These are phyloP conservation scores for Cassiopea xamachana DNA, from an alignment of 30 jellyfish, hydroid and myxozoan species.

Conservation along the genomic window DNA sequence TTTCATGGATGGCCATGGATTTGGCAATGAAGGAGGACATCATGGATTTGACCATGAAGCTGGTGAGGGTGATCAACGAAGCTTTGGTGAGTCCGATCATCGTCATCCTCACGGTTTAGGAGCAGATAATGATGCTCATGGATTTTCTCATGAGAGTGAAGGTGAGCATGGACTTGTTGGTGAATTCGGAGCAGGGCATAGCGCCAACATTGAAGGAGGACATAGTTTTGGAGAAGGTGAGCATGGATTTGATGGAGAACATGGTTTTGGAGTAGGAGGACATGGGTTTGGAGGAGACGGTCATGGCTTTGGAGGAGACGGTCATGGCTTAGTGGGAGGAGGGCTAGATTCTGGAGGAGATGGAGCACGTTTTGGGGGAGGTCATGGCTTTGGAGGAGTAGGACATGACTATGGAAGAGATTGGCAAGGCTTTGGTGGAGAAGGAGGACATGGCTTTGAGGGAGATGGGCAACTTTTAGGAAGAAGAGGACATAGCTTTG, in stretches of 20 bases:
- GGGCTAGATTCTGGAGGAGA: not conserved
- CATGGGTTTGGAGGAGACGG: constrained; percentile 19
- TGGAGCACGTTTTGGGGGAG: constrained; percentile 5
- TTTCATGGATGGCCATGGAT: not conserved
- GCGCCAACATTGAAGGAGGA: constrained; percentile 37
- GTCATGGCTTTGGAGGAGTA: not conserved
- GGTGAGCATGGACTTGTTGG: constrained; percentile 40
- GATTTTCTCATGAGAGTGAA: not conserved
- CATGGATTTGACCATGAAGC: constrained; percentile 3
- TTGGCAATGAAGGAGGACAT: not conserved
- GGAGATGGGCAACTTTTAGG: constrained; percentile 15
- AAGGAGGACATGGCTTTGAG: constrained; percentile 38
- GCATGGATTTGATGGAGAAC: constrained; percentile 34
- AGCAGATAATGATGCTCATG: constrained; percentile 33
- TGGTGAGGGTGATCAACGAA: constrained; percentile 29
- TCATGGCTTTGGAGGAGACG: constrained; percentile 12
- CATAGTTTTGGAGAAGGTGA: constrained; percentile 24
- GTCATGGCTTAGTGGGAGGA: constrained; percentile 1
- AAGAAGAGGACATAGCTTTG: constrained; percentile 16
- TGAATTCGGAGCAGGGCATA: constrained; percentile 14
- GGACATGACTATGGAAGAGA: constrained; percentile 12
- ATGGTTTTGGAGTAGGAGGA: not conserved
- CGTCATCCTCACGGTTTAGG: constrained; percentile 42
- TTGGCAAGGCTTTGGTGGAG: constrained; percentile 11
- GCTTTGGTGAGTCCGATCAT: constrained; percentile 33